Conservation (phyloP, 2,888 invertebrate species). For the Lochmaea crataegi region DNA sequence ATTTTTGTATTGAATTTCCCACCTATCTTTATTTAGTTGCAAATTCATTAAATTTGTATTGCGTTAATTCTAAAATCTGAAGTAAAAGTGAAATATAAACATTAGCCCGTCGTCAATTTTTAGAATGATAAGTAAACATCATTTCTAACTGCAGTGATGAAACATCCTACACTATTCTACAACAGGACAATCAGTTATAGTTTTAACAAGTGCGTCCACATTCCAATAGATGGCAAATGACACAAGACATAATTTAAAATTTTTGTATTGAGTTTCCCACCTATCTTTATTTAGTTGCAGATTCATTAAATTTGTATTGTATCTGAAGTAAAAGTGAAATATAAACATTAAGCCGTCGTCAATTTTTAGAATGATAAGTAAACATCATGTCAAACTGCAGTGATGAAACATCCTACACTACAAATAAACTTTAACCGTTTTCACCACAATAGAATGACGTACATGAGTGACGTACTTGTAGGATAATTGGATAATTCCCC, state of each 20-base stretch:
- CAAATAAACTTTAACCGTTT: conserved; percentile 8
- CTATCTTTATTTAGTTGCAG: too few species aligned
- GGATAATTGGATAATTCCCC: conserved; percentile 20
- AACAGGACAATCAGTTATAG: too few species aligned
- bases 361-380: neutral
- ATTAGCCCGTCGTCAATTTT: neutral
- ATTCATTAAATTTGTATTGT: too few species aligned
- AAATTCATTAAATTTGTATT: too few species aligned
- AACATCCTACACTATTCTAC: neutral
- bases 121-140: neutral
- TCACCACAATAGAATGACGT: conserved; percentile 32
- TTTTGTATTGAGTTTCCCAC: too few species aligned
- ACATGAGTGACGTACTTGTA: conserved; percentile 27
- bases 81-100: neutral
- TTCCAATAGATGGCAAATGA: too few species aligned
- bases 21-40: too few species aligned
- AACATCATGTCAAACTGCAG: neutral
- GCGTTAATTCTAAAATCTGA: neutral
- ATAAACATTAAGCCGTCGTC: neutral
- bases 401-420: neutral
- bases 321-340: neutral
- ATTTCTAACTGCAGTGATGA: neutral
- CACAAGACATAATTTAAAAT: too few species aligned
- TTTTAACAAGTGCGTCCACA: neutral
- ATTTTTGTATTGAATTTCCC: too few species aligned